phyloP scores from a whole-genome alignment of 2,888 invertebrate species.

The Chirona hameri region DNA sequence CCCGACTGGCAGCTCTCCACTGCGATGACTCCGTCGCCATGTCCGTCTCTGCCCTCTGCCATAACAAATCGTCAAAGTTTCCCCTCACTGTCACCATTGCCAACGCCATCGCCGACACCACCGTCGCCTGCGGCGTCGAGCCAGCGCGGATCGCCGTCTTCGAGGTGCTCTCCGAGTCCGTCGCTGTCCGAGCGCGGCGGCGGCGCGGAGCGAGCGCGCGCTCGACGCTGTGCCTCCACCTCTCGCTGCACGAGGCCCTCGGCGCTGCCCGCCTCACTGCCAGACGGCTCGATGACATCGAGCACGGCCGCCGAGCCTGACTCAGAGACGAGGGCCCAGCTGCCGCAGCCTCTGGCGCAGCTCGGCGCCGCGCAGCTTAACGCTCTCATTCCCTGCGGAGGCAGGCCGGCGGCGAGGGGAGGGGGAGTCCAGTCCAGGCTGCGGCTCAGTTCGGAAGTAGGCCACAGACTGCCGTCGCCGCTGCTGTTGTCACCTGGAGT shows the following conservation, averaged over 20 bases:
- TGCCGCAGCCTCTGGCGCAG: neutral
- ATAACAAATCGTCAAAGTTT: too few relatives aligned
- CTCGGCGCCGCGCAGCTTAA: slow-evolving; percentile 12
- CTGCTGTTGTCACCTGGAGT: neutral
- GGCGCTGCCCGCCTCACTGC: slow-evolving; percentile 42
- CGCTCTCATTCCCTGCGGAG: neutral
- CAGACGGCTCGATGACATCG: slow-evolving; percentile 45
- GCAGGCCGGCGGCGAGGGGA: neutral
- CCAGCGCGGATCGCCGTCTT: neutral
- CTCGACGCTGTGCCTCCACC: slow-evolving; percentile 32
- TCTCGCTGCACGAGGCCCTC: slow-evolving; percentile 12
- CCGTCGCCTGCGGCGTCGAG: neutral
- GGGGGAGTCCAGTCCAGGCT: neutral
- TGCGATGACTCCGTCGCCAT: too few relatives aligned
- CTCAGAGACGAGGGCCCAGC: slow-evolving; percentile 40
- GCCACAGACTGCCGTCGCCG: slow-evolving; percentile 30
- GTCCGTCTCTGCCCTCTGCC: too few relatives aligned
- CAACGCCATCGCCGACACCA: neutral
- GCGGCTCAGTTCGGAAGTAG: slow-evolving; percentile 33
- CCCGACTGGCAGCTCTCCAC: too few relatives aligned
- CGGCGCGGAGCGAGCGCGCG: neutral
- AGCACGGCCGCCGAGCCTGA: slow-evolving; percentile 43
- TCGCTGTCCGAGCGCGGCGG: neutral
- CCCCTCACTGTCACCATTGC: too few relatives aligned
- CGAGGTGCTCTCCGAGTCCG: neutral